Evolutionary conservation across 2,113 vertebrate species (phyloP), one percentile per base, ranked within the genome.

Genomic region (Hyaena hyaena): DNA sequence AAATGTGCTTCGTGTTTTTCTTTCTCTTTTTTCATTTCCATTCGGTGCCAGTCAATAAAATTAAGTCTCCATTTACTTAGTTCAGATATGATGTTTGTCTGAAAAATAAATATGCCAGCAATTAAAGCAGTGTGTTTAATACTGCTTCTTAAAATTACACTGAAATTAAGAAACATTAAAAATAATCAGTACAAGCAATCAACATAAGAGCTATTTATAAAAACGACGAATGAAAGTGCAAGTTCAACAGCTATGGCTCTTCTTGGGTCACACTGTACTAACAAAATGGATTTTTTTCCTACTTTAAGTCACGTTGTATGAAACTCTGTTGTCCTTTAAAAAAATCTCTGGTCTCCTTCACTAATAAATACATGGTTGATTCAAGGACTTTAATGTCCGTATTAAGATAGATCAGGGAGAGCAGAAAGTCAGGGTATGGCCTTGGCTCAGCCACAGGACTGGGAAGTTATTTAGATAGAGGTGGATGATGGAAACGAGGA

Each of bases 41-140:
- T 96, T 77, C 98, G 99, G 98, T 99, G 99, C 97, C 99, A 99
- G 94, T 99, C 99, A 45, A 99, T 98, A 95, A 99, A 99, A 91
- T 98, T 99, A 93, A 99, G 96, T 97, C 98, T 99, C 99, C 99
- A 99, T 61, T 99, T 99, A 96, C 98, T 99, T 94, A 99, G 98
- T 98, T 99, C 99, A 79, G 98, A 99, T 98, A 99, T 98, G 97
- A 99, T 97, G 97, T 99, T 99, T 79, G 99, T 98, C 99, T 99
- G 98, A 96, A 98, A 98, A 97, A 89, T 85, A 95, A 97, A 95
- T 88, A 93, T 7, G 58, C 1, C n/a, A 86, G 88, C 48, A 82
- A 28, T 86, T 97, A 94, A 94, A 92, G 63, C 39, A 81, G 33
- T 88, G 77, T 90, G n/a, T 69, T 87, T 97, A 50, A 95, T 24